phyloP scores from a whole-genome alignment of 2,797 vertebrate species.

The Triplophysa yarkandensis region DNA sequence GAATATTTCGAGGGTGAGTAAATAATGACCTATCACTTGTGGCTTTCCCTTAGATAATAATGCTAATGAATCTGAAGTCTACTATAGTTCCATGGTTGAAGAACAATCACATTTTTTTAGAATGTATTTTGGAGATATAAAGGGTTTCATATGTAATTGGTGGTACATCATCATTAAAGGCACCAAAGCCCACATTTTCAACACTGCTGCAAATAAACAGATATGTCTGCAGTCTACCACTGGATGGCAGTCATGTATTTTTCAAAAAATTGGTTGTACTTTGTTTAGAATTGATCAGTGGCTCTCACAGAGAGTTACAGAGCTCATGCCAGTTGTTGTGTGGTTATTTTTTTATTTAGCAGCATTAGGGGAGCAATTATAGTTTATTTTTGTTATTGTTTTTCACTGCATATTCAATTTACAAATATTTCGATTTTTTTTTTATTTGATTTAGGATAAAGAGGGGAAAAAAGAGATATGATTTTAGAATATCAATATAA shows the following conservation, averaged over 20 bases:
- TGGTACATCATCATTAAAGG: too few species aligned
- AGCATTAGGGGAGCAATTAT: background rate
- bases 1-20: too few species aligned
- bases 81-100: background rate
- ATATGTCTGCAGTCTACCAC: slow-evolving; percentile 56
- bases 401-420: too few species aligned
- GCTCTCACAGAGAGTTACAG: background rate
- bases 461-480: too few species aligned
- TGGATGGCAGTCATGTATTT: slow-evolving; percentile 70
- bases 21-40: too few species aligned
- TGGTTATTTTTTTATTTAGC: background rate
- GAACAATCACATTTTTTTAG: background rate
- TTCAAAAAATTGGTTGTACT: background rate
- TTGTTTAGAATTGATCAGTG: slow-evolving; percentile 2
- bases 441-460: too few species aligned
- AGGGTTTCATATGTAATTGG: too few species aligned
- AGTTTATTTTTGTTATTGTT: background rate
- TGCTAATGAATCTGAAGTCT: too few species aligned
- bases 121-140: background rate
- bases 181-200: background rate
- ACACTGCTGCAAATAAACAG: background rate
- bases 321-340: slow-evolving; percentile 9
- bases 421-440: too few species aligned
- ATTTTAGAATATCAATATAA: background rate
- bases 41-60: background rate